Evolutionary conservation across 2,797 vertebrate genomes (phyloP), one percentile per base, ranked within the genome.

Genomic region (Psittacula echo): DNA sequence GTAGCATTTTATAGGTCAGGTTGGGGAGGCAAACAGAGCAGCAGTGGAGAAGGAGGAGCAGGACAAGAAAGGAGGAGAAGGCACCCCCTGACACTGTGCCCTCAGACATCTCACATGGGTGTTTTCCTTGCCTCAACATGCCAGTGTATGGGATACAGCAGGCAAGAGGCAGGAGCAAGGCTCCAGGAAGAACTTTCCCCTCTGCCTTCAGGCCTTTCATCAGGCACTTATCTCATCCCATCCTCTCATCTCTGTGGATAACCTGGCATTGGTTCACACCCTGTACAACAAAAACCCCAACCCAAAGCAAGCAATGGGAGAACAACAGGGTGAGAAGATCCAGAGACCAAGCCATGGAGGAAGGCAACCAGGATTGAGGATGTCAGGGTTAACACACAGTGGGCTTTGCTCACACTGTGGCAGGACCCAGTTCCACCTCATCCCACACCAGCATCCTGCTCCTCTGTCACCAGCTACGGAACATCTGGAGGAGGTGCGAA

Each of bases 1-100:
- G 87, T 60, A 73, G 67, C 3, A 1, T 37, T 64, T 20, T 18
- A 42, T n/a, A 9, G 0, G 5, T 3, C 0, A 1, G 22, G 23
- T 0, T 24, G 44, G 54, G 51, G 50, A 51, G 10, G 34, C 19
- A 85, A 19, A 61, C 0, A 19, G 60, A 66, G 20, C 7, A n/a
- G 39, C 39, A 77, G 23, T 0, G 62, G 45, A 11, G 20, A 29
- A 10, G 32, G 82, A 58, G 37, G 39, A 53, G 68, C 81, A 51
- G 34, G 45, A 29, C 10, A 5, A 54, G 53, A 32, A n/a, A 50
- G 50, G 16, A n/a, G 48, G 62, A 77, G 45, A 65, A 47, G 32
- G 7, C 22, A 73, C 15, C 53, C 44, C 37, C 0, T 17, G 27
- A n/a, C 58, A 47, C 9, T 6, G 4, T 32, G 67, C 27, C 44